Conservation (phyloP, 1,140 invertebrate genomes). For the Antheraea mylitta region DNA sequence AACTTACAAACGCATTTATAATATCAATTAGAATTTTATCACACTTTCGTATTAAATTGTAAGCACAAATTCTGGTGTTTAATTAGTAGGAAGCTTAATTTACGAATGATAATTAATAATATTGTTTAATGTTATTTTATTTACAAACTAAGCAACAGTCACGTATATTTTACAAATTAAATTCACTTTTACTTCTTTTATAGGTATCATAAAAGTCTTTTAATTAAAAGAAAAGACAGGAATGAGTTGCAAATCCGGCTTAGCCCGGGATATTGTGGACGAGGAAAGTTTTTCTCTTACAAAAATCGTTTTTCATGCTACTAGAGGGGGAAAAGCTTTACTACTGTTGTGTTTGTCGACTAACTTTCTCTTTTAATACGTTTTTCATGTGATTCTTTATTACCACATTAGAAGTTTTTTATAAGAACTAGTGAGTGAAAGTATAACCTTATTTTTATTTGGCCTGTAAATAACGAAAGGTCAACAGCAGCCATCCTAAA, state of each 20-base stretch:
- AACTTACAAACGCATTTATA: too few species aligned
- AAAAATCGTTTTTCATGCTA: slow-evolving; percentile 47
- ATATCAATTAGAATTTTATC: too few species aligned
- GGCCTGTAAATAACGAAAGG: too few species aligned
- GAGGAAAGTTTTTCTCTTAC: slow-evolving; percentile 48
- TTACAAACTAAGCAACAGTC: slow-evolving; percentile 15
- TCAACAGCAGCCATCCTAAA: too few species aligned
- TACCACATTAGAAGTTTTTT: not conserved
- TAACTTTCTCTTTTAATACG: not conserved
- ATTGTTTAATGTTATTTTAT: not conserved
- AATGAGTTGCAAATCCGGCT: slow-evolving; percentile 63
- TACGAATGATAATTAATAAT: not conserved
- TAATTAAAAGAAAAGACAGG: slow-evolving; percentile 56
- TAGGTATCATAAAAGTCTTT: slow-evolving; percentile 47
- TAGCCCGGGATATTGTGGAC: slow-evolving; percentile 46
- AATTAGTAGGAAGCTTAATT: too few species aligned
- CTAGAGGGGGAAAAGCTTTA: slow-evolving; percentile 19
- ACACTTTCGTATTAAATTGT: too few species aligned
- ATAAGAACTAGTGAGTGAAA: not conserved
- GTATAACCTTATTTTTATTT: too few species aligned
- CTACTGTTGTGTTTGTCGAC: slow-evolving; percentile 10
- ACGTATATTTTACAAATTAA: slow-evolving; percentile 32
- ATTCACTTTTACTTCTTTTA: slow-evolving; percentile 33
- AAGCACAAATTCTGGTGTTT: too few species aligned
- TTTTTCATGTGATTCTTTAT: not conserved